These are phyloP conservation scores for Mustela nigripes DNA, from an alignment of 2,113 vertebrate genomes.

Conservation along the genomic window DNA sequence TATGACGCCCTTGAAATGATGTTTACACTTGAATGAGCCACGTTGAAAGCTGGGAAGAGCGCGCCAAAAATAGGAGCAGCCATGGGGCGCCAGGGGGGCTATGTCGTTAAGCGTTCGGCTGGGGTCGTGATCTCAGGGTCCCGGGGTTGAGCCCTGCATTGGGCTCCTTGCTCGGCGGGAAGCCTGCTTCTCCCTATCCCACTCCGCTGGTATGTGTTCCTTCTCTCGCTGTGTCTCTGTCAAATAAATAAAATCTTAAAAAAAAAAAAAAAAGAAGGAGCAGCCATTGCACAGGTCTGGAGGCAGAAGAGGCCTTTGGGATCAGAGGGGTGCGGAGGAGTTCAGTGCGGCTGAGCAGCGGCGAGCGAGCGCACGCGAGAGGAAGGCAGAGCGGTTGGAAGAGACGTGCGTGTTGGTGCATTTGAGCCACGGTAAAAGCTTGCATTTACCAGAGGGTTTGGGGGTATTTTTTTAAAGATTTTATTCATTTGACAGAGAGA, in stretches of 20 bases:
- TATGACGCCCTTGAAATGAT: neutral
- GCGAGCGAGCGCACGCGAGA: neutral
- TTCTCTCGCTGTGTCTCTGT: too few relatives aligned
- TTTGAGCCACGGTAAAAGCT: neutral
- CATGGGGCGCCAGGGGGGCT: too few relatives aligned
- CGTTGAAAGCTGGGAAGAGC: neutral
- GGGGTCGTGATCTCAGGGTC: too few relatives aligned
- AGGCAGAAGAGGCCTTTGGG: neutral
- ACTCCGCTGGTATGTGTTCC: too few relatives aligned
- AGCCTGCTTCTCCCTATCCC: too few relatives aligned
- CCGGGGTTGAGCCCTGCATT: too few relatives aligned
- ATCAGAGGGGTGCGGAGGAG: too few relatives aligned
- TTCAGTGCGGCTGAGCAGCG: neutral
- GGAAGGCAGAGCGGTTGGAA: neutral
- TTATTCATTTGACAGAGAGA: too few relatives aligned
- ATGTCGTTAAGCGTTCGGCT: accelerated
- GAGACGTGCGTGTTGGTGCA: neutral
- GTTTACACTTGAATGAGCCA: neutral
- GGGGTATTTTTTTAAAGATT: too few relatives aligned
- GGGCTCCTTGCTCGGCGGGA: too few relatives aligned
- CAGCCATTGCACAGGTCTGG: neutral
- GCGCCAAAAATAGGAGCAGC: neutral
- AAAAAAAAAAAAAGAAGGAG: neutral
- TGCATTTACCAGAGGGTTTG: neutral
- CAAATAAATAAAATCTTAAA: neutral